Evolutionary conservation across 2,797 vertebrate species (phyloP).

Genomic region (Epinephelus malabaricus): DNA sequence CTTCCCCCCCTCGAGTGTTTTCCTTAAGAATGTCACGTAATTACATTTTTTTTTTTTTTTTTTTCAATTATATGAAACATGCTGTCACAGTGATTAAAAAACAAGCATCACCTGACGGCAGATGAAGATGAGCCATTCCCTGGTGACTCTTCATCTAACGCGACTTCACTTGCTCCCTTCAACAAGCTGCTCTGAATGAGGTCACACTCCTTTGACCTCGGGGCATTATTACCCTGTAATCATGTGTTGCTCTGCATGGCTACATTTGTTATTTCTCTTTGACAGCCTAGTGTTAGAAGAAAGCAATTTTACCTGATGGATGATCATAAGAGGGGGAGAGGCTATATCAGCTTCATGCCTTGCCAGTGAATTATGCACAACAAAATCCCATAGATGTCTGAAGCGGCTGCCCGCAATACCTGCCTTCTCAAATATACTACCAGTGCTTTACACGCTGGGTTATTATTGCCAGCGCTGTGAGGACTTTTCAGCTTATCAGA

Average conservation of each 20-base stretch:
- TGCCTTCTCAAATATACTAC: conserved; percentile 51
- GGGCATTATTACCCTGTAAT: conserved; percentile 81
- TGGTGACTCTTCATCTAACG: conserved; percentile 33
- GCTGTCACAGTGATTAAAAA: not conserved
- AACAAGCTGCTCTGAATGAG: conserved; percentile 58
- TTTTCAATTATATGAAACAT: conserved; percentile 22
- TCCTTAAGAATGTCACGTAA: not conserved
- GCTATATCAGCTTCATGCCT: conserved; percentile 64
- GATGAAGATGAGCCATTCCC: conserved; percentile 26
- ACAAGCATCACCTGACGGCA: conserved; percentile 13
- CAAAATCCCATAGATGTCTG: conserved; percentile 54
- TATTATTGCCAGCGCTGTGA: conserved; percentile 55
- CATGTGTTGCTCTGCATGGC: conserved; percentile 74
- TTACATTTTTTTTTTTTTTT: not conserved
- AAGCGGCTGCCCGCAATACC: conserved; percentile 46
- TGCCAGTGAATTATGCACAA: conserved; percentile 74
- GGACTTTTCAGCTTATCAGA: conserved; percentile 56
- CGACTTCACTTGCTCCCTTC: conserved; percentile 41
- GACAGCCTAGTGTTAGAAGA: conserved; percentile 78
- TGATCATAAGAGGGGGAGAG: conserved; percentile 70
- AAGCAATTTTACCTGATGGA: conserved; percentile 82
- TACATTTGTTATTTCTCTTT: conserved; percentile 79
- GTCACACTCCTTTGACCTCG: conserved; percentile 69
- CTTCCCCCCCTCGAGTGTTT: not conserved
- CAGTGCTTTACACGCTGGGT: conserved; percentile 32